Conservation (phyloP, 1,140 invertebrate species). For the Phortica variegata region DNA sequence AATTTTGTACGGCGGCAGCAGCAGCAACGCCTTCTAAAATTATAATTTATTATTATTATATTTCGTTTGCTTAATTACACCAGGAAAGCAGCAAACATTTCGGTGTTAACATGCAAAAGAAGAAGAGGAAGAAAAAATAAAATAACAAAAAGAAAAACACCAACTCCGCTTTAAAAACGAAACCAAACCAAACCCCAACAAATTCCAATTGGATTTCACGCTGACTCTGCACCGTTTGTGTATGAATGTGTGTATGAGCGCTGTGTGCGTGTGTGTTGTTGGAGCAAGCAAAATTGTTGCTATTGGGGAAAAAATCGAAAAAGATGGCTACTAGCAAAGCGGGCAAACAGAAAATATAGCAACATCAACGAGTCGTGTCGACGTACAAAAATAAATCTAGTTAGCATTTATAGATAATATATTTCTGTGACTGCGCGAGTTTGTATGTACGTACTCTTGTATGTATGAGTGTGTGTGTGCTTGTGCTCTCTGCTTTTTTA, state of each 20-base stretch:
- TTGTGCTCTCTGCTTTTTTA: no score
- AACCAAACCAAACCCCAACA: neutral
- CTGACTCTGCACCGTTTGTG: no score
- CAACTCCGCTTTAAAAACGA: conserved; percentile 2
- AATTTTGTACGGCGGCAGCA: neutral
- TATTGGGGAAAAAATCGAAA: conserved; percentile 49
- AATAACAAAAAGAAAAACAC: conserved; percentile 7
- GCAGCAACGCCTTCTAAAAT: conserved; percentile 49
- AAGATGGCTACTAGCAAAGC: conserved; percentile 54
- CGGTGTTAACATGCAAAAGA: no score
- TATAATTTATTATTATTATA: conserved; percentile 58
- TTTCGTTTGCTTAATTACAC: conserved; percentile 57
- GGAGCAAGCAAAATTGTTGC: conserved; percentile 3
- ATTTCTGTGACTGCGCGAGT: no score
- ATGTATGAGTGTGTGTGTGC: neutral
- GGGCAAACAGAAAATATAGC: conserved; percentile 51
- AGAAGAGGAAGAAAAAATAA: no score
- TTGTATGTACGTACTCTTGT: no score
- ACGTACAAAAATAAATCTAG: no score
- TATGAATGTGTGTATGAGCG: neutral
- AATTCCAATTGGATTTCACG: no score
- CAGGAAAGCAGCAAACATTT: conserved; percentile 39
- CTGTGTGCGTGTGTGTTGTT: neutral
- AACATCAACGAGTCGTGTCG: conserved; percentile 7
- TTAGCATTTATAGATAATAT: no score